A percentile compares a stretch with the other conserved stretches of the same genome.
Evolutionary conservation across 1,140 invertebrate species (phyloP).

Genomic region (Microvelia longipes): DNA sequence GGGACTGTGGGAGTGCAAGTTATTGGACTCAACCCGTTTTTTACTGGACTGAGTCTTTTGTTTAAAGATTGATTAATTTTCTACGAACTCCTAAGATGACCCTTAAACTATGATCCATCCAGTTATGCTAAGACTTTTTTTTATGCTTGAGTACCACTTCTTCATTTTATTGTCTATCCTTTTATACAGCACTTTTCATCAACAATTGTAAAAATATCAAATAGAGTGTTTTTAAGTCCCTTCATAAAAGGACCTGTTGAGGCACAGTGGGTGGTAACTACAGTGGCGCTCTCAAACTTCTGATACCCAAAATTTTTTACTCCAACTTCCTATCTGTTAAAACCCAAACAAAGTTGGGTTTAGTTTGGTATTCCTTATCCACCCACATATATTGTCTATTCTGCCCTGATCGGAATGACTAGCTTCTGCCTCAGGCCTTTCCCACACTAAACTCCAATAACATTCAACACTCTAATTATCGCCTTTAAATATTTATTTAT

Average conservation of each 20-base stretch:
- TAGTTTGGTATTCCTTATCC: background rate
- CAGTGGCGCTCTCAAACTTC: background rate
- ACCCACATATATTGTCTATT: background rate
- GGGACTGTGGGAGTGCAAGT: too few relatives aligned
- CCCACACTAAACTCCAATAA: background rate
- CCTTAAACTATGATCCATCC: too few relatives aligned
- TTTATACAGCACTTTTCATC: too few relatives aligned
- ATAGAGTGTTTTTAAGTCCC: too few relatives aligned
- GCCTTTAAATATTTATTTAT: background rate
- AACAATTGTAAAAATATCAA: too few relatives aligned
- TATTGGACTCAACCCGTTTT: too few relatives aligned
- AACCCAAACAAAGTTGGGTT: background rate
- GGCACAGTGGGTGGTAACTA: background rate
- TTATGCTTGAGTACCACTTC: too few relatives aligned
- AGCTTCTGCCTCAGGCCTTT: background rate
- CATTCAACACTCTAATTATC: background rate
- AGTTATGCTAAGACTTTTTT: too few relatives aligned
- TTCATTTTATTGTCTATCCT: too few relatives aligned
- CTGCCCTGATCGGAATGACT: background rate
- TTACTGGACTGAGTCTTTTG: too few relatives aligned
- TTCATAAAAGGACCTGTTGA: background rate
- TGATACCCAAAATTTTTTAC: background rate
- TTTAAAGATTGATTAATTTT: too few relatives aligned
- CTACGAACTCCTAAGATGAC: too few relatives aligned
- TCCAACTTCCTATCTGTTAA: background rate